Percentiles rank a stretch among this genome's conserved stretches.
phyloP scores from a whole-genome alignment of 2,888 invertebrate species.

The Drosophila fungiperda region DNA sequence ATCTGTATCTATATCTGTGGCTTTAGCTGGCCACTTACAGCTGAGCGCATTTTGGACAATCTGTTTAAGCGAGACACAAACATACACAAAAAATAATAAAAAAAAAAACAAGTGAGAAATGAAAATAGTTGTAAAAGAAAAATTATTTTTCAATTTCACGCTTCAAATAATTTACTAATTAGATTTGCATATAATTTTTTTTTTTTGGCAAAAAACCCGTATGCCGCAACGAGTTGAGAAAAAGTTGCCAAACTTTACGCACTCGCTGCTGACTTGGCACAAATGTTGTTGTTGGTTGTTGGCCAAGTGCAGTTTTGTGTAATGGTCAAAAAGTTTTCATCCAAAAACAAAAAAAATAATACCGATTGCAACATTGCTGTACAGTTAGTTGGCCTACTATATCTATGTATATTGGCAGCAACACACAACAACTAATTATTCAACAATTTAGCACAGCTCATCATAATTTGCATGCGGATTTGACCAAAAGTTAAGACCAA shows the following conservation, averaged over 20 bases:
- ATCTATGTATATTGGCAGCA: slow-evolving; percentile 7
- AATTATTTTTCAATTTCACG: slow-evolving; percentile 83
- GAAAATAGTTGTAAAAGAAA: slow-evolving; percentile 34
- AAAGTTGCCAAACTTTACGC: slow-evolving; percentile 45
- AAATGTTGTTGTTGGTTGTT: slow-evolving; percentile 21
- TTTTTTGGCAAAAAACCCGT: slow-evolving; percentile 65
- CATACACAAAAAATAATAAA: not conserved
- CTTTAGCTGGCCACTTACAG: slow-evolving; percentile 63
- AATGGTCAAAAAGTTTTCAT: slow-evolving; percentile 49
- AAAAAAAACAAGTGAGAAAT: slow-evolving; percentile 14
- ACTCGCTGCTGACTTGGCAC: slow-evolving; percentile 72
- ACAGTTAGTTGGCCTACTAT: slow-evolving; percentile 48
- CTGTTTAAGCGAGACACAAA: slow-evolving; percentile 48
- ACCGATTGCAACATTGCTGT: slow-evolving; percentile 32
- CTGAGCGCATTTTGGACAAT: slow-evolving; percentile 69
- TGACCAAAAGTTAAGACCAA: slow-evolving; percentile 62
- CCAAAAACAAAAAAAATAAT: slow-evolving; percentile 16
- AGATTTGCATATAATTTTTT: slow-evolving; percentile 82
- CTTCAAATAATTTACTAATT: slow-evolving; percentile 84
- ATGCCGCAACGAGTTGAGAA: slow-evolving; percentile 25
- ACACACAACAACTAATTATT: slow-evolving; percentile 65
- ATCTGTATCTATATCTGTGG: slow-evolving; percentile 22
- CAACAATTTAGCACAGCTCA: slow-evolving; percentile 82
- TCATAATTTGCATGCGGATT: slow-evolving; percentile 83
- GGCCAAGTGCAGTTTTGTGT: slow-evolving; percentile 11